Evolutionary conservation across 2,113 vertebrate species (phyloP), one percentile per base, ranked within the genome.

Genomic region (Pavo muticus): DNA sequence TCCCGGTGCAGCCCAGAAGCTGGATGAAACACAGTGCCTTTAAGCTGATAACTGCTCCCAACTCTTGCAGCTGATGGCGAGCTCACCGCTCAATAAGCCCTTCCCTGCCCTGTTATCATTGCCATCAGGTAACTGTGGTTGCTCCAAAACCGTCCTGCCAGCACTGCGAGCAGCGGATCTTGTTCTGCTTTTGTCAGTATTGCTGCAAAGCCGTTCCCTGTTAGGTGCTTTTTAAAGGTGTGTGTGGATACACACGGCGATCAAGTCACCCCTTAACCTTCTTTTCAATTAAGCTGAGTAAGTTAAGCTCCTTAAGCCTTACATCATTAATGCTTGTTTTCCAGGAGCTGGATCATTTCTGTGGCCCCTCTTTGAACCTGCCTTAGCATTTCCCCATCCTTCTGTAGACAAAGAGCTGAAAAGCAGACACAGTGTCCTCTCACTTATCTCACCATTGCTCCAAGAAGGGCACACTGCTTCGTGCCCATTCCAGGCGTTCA

Each of bases 221-320:
- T 27, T 57, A 42, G 89, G 57, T 76, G 72, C 63, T 71, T 5
- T 2, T 93, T 71, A n/a, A 75, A 89, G 77, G 72, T 80, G 86
- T 20, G 64, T 63, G 86, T n/a, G 61, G 71, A 39, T 37, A 60
- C 2, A 70, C 84, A 70, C 40, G 64, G 73, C 3, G 40, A 89
- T 71, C 88, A 71, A 57, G 72, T 75, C 91, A 57, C 59, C 82
- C 70, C 86, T 72, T 84, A 71, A 72, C 82, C 69, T 80, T 47
- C 91, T 80, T 87, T 90, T 42, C 82, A 87, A 71, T 65, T 70
- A 75, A 78, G 40, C 39, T 32, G 44, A 70, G 17, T 50, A 79
- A 86, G n/a, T 76, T 72, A 80, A 91, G 82, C 89, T 90, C 64
- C 63, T 90, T 90, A 80, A 80, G 60, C 59, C 72, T 80, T 40